Evolutionary conservation across 2,888 invertebrate genomes (phyloP).

Genomic region (Mesorhabditis spiculigera): DNA sequence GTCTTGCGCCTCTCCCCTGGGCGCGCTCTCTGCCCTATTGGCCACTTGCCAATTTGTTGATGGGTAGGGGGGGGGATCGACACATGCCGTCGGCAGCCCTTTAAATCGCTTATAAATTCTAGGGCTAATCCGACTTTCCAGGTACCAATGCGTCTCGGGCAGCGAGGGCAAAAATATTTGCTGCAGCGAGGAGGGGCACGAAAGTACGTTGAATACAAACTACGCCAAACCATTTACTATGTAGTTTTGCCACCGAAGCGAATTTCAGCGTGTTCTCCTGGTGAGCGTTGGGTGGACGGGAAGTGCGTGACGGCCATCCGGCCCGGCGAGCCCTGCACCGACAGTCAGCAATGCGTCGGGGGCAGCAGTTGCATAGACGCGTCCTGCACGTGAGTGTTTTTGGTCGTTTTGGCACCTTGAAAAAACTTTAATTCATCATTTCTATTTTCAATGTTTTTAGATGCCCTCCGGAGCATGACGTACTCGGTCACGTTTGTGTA

Average conservation of each 20-base stretch:
- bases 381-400: slow-evolving; percentile 29
- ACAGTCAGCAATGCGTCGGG: slow-evolving; percentile 33
- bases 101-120: no score
- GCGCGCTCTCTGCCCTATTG: no score
- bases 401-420: neutral
- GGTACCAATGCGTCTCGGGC: slow-evolving; percentile 33
- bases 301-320: slow-evolving; percentile 26
- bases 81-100: no score
- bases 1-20: no score
- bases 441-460: slow-evolving; percentile 13
- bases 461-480: slow-evolving; percentile 22
- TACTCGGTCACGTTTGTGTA: slow-evolving; percentile 27
- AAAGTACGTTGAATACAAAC: slow-evolving; percentile 1
- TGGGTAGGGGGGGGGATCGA: no score
- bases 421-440: neutral
- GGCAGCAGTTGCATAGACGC: slow-evolving; percentile 27
- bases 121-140: neutral
- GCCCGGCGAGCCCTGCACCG: slow-evolving; percentile 28
- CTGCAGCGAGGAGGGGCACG: slow-evolving; percentile 32
- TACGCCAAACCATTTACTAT: neutral
- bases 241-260: neutral
- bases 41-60: no score
- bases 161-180: slow-evolving; percentile 34
- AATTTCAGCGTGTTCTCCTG: slow-evolving; percentile 25
- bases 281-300: slow-evolving; percentile 31